Percentiles rank a stretch among this genome's conserved stretches.
phyloP scores from a whole-genome alignment of 2,888 invertebrate genomes.

The Ormyrus nitidulus region DNA sequence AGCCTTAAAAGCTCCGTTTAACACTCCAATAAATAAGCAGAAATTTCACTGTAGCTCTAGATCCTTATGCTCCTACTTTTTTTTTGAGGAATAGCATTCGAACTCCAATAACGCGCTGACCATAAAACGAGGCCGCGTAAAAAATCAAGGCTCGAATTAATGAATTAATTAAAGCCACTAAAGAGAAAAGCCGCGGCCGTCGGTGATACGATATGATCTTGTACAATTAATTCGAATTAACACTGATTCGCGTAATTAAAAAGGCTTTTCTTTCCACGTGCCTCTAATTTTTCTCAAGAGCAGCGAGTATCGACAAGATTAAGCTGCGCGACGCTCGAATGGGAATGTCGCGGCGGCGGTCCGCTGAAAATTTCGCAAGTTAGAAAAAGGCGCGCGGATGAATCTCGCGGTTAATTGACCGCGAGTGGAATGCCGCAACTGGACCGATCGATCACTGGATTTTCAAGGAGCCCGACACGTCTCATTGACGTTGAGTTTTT shows the following conservation, averaged over 20 bases:
- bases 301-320: neutral
- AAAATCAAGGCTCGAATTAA: neutral
- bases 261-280: neutral
- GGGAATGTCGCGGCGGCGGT: neutral
- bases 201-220: neutral
- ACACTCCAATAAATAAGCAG: too few species aligned
- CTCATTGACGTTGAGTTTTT: neutral
- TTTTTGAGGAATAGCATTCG: neutral
- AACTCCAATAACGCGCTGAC: neutral
- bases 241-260: slow-evolving; percentile 31
- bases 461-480: too few species aligned
- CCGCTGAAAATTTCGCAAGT: slow-evolving; percentile 34
- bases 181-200: neutral
- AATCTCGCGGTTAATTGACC: slow-evolving; percentile 27
- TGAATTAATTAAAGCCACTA: slow-evolving; percentile 5
- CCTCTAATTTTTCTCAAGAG: neutral
- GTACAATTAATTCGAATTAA: slow-evolving; percentile 26
- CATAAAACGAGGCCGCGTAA: neutral
- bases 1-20: too few species aligned
- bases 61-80: too few species aligned
- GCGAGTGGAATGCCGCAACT: slow-evolving; percentile 5
- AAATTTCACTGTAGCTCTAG: too few species aligned
- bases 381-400: neutral
- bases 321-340: neutral
- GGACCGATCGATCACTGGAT: too few species aligned